A percentile compares a stretch with the other conserved stretches of the same genome.
phyloP scores from a whole-genome alignment of 1,140 invertebrate species.

The Anthonomus grandis region DNA sequence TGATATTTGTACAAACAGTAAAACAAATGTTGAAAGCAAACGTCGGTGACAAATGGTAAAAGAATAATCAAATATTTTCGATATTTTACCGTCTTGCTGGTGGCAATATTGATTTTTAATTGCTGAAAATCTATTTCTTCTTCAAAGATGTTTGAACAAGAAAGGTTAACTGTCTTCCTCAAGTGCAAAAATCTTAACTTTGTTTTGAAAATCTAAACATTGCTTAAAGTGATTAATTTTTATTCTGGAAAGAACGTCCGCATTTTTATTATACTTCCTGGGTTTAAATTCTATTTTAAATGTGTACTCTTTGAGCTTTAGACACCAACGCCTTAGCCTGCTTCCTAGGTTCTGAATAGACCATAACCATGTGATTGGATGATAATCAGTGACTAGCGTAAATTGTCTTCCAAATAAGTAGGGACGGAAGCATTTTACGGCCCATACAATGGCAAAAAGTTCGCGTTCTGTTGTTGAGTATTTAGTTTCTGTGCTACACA shows the following conservation, averaged over 20 bases:
- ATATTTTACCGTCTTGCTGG: too few relatives aligned
- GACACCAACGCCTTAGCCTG: constrained; percentile 11
- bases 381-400: constrained; percentile 14
- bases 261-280: constrained; percentile 23
- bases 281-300: constrained; percentile 21
- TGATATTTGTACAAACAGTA: too few relatives aligned
- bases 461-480: constrained; percentile 34
- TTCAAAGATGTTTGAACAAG: too few relatives aligned
- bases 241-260: constrained; percentile 24
- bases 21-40: too few relatives aligned
- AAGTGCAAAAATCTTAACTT: constrained; percentile 3
- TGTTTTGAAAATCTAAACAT: constrained; percentile 7
- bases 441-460: constrained; percentile 27
- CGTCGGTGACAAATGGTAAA: too few relatives aligned
- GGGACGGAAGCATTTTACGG: constrained; percentile 22
- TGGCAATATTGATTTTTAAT: too few relatives aligned
- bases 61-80: too few relatives aligned
- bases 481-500: constrained; percentile 36
- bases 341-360: constrained; percentile 23
- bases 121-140: too few relatives aligned
- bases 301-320: constrained; percentile 24
- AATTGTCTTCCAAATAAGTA: constrained; percentile 24
- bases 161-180: too few relatives aligned
- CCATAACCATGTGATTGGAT: constrained; percentile 14
- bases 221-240: constrained; percentile 26